These are phyloP conservation scores for Macropodus opercularis DNA, from an alignment of 2,797 vertebrate genomes.

Conservation along the genomic window DNA sequence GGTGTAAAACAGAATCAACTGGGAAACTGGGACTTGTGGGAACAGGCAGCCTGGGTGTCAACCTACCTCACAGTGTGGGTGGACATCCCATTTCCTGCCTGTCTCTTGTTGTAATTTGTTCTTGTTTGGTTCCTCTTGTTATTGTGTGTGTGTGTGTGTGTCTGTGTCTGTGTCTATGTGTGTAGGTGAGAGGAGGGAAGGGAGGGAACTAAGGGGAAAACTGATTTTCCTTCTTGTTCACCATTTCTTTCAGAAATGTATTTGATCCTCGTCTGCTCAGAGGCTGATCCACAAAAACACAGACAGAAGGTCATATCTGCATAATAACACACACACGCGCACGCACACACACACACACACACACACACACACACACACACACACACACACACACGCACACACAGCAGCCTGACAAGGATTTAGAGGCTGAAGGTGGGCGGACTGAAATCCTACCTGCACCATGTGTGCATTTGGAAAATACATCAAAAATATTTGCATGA, in stretches of 20 bases:
- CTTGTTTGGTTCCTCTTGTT: slow-evolving; percentile 49
- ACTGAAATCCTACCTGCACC: slow-evolving; percentile 68
- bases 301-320: slow-evolving; percentile 62
- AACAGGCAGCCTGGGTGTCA: slow-evolving; percentile 70
- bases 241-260: slow-evolving; percentile 39
- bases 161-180: slow-evolving; percentile 17
- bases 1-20: slow-evolving; percentile 29
- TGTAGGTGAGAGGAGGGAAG: slow-evolving; percentile 7
- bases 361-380: slow-evolving; percentile 18
- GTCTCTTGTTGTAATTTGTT: slow-evolving; percentile 56
- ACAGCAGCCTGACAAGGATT: slow-evolving; percentile 59
- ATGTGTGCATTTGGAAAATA: slow-evolving; percentile 60
- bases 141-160: slow-evolving; percentile 20
- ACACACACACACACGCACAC: slow-evolving; percentile 13
- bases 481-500: slow-evolving; percentile 44
- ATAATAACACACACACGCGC: slow-evolving; percentile 38
- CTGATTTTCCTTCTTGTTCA: slow-evolving; percentile 35
- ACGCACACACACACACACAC: slow-evolving; percentile 21
- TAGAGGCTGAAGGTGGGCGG: slow-evolving; percentile 64
- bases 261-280: slow-evolving; percentile 63
- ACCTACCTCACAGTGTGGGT: slow-evolving; percentile 71
- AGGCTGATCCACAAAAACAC: slow-evolving; percentile 48
- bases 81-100: slow-evolving; percentile 70
- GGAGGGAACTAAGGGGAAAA: slow-evolving; percentile 20
- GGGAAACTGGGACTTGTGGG: slow-evolving; percentile 64